Evolutionary conservation across 2,797 vertebrate species (phyloP), one percentile per base, ranked within the genome.

Genomic region (Typhlichthys eigenmanni): DNA sequence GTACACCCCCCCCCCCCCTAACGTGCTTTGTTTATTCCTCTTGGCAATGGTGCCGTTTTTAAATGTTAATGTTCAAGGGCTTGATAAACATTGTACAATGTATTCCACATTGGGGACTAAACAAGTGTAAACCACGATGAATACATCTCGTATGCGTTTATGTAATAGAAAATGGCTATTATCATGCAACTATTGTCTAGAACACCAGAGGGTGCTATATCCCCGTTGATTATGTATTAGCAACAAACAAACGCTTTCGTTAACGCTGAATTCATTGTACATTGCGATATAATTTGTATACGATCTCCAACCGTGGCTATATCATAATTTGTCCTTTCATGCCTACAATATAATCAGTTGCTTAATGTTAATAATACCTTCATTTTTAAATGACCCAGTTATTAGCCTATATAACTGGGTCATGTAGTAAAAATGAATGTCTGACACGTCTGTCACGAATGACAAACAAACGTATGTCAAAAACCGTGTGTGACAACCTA

Each of bases 141-240:
- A 38, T 38, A 38, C 6, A 38, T 9, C 34, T 38, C 34, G 34
- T 38, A 6, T 9, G 8, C 2, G 14, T 51, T 17, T 8, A 5
- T 51, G 14, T 49, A 14, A 49, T 14, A 48, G 10, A 49, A 13
- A 49, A 49, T 49, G 7, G 49, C 49, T 17, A 9, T 10, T 8
- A 51, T 9, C 48, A 49, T 14, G 16, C 10, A 11, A 67, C 55
- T 60, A 57, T 11, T 32, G 13, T 7, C 19, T 11, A 5, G 1
- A 49, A 48, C 65, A 82, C 74, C 68, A 85, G 84, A 75, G 72
- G 78, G 74, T 59, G 24, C 11, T 5, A 24, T 6, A 2, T 38
- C 58, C 17, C 55, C 55, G 67, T 17, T 24, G 13, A 6, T 9
- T 4, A 14, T n/a, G 48, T n/a, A 14, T n/a, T 5, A 38, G 34